Conservation (phyloP, 2,888 invertebrate species). For the Heteromyza rotundicornis region DNA sequence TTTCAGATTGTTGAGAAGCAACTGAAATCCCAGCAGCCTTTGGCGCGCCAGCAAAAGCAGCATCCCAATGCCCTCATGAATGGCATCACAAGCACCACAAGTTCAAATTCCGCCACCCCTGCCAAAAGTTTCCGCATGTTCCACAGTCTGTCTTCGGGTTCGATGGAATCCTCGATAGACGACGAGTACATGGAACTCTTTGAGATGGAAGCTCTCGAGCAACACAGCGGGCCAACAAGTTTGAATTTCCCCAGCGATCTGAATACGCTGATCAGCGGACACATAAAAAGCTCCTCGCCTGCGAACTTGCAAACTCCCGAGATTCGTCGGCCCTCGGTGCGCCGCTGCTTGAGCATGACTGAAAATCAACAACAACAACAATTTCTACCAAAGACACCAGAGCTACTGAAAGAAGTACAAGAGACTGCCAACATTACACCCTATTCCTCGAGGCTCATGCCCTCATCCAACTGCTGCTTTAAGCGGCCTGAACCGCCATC, state of each 20-base stretch:
- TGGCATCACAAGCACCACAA: slow-evolving; percentile 28
- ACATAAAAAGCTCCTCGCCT: slow-evolving; percentile 58
- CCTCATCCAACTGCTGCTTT: slow-evolving; percentile 51
- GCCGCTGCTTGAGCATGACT: slow-evolving; percentile 65
- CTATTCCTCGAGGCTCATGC: slow-evolving; percentile 34
- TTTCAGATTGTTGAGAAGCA: slow-evolving; percentile 48
- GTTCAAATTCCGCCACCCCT: slow-evolving; percentile 45
- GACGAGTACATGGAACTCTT: slow-evolving; percentile 70
- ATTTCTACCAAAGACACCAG: slow-evolving; percentile 57
- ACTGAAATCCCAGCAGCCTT: slow-evolving; percentile 30
- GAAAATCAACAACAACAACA: slow-evolving; percentile 48
- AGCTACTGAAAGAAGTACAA: slow-evolving; percentile 46
- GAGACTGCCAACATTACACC: slow-evolving; percentile 49
- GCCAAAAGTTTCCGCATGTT: slow-evolving; percentile 60
- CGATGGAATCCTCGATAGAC: slow-evolving; percentile 69
- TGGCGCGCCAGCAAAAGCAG: slow-evolving; percentile 40
- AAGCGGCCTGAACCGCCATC: slow-evolving; percentile 74
- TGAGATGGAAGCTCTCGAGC: slow-evolving; percentile 66
- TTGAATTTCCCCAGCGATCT: slow-evolving; percentile 66
- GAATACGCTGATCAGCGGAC: slow-evolving; percentile 67
- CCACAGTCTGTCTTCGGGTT: slow-evolving; percentile 65
- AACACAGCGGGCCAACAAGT: slow-evolving; percentile 52
- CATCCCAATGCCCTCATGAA: slow-evolving; percentile 17
- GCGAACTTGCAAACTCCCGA: slow-evolving; percentile 59
- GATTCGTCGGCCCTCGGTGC: slow-evolving; percentile 62